Percentiles rank a stretch among this genome's conserved stretches.
These are phyloP conservation scores for Phalloptychus januarius DNA, from an alignment of 2,797 vertebrate genomes.

Conservation along the genomic window DNA sequence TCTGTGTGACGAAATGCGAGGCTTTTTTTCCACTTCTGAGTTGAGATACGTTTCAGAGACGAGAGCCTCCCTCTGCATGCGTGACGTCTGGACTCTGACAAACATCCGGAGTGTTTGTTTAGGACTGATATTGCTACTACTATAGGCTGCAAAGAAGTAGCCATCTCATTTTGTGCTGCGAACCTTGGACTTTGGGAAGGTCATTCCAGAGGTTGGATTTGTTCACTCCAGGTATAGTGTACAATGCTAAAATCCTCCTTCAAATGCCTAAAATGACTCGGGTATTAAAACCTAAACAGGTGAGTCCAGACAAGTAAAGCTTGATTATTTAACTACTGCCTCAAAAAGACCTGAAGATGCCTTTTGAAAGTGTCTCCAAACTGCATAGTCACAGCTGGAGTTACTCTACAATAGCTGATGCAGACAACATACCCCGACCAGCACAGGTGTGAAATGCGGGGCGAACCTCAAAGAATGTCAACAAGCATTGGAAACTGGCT, in stretches of 20 bases:
- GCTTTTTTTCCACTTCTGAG: conserved; percentile 21
- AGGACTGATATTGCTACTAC: conserved; percentile 6
- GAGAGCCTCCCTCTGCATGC: conserved; percentile 38
- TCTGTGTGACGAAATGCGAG: conserved; percentile 10
- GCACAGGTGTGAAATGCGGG: conserved; percentile 70
- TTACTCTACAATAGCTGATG: conserved; percentile 72
- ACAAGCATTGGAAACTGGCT: conserved; percentile 64
- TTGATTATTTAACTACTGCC: conserved; percentile 28
- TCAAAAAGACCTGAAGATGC: conserved; percentile 40
- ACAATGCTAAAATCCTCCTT: not conserved
- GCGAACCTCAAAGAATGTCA: conserved; percentile 75
- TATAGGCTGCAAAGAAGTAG: not conserved
- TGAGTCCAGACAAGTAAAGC: conserved; percentile 7
- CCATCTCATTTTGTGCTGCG: not conserved
- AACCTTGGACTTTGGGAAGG: not conserved
- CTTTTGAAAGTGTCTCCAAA: conserved; percentile 69
- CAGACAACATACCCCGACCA: conserved; percentile 71
- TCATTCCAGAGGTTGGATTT: not conserved
- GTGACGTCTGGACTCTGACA: conserved; percentile 47
- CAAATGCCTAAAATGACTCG: not conserved
- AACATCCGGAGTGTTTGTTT: conserved; percentile 43
- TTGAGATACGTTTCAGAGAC: conserved; percentile 54
- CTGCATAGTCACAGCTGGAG: conserved; percentile 76
- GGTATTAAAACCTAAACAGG: not conserved
- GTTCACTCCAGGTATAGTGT: not conserved